These are phyloP conservation scores for Ashinkailepas kermadecensis DNA, from an alignment of 2,888 invertebrate genomes.

Conservation along the genomic window DNA sequence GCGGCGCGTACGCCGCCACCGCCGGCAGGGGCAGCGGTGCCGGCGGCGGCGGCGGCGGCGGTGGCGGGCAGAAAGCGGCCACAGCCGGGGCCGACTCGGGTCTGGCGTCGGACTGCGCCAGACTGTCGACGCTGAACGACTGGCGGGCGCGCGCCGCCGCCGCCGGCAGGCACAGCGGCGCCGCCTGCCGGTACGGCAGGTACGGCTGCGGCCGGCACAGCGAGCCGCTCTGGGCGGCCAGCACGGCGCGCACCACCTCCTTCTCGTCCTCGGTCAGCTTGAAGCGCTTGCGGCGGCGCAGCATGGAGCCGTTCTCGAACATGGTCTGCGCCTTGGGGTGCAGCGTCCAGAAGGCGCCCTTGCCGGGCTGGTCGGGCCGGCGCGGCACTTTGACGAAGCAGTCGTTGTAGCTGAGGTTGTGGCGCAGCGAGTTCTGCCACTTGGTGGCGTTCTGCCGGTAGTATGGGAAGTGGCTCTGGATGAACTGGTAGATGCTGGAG, in stretches of 20 bases:
- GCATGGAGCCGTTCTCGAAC: conserved; percentile 80
- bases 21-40: conserved; percentile 27
- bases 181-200: conserved; percentile 29
- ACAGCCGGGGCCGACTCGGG: conserved; percentile 19
- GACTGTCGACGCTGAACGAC: conserved; percentile 32
- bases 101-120: conserved; percentile 32
- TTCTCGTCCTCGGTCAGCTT: conserved; percentile 67
- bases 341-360: conserved; percentile 77
- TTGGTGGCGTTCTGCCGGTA: conserved; percentile 74
- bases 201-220: conserved; percentile 22
- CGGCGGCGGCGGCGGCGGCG: conserved; percentile 24
- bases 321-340: conserved; percentile 71
- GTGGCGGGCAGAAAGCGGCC: conserved; percentile 26
- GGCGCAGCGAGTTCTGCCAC: conserved; percentile 66
- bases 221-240: conserved; percentile 27
- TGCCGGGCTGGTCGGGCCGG: conserved; percentile 67
- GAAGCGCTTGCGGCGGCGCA: conserved; percentile 70
- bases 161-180: conserved; percentile 25
- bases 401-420: conserved; percentile 93
- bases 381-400: conserved; percentile 88
- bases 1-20: neutral
- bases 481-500: conserved; percentile 85
- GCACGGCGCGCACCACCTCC: conserved; percentile 50
- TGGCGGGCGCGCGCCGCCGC: conserved; percentile 27
- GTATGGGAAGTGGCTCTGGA: conserved; percentile 82